Percentiles rank a stretch among this genome's conserved stretches.
Conservation (phyloP, 2,797 vertebrate species). For the Okamejei kenojei region DNA sequence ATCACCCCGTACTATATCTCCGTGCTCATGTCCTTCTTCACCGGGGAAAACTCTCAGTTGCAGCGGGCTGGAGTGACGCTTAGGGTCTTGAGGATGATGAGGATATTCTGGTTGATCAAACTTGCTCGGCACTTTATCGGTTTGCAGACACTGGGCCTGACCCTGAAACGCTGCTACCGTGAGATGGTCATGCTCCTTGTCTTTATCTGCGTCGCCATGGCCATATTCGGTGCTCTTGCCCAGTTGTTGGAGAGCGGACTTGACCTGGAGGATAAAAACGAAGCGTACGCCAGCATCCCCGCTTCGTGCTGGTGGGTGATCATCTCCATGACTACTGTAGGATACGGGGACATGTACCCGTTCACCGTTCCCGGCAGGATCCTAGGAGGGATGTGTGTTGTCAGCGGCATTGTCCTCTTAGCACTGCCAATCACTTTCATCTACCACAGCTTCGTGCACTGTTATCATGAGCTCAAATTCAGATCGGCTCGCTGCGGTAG, state of each 20-base stretch:
- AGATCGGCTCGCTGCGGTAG: constrained; percentile 81
- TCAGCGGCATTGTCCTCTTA: constrained; percentile 92
- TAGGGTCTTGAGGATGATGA: constrained; percentile 93
- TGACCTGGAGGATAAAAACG: constrained; percentile 81
- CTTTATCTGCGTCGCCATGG: constrained; percentile 96
- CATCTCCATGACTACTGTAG: constrained; percentile 98
- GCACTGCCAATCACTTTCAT: constrained; percentile 97
- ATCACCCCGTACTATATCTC: constrained; percentile 97
- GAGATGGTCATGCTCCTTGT: constrained; percentile 98
- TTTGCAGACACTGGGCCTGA: constrained; percentile 92
- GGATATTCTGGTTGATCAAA: constrained; percentile 99
- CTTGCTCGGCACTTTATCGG: constrained; percentile 96
- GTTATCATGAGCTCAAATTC: constrained; percentile 93
- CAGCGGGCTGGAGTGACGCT: constrained; percentile 89
- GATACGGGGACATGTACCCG: constrained; percentile 96
- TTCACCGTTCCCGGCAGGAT: constrained; percentile 88
- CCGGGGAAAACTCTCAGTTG: constrained; percentile 84
- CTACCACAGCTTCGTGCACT: constrained; percentile 98
- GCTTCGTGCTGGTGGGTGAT: constrained; percentile 99
- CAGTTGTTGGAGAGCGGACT: constrained; percentile 93
- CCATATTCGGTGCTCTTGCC: constrained; percentile 96
- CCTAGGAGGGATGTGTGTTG: constrained; percentile 93
- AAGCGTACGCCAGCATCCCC: constrained; percentile 92
- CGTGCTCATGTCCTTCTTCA: constrained; percentile 79
- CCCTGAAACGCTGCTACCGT: constrained; percentile 87